Evolutionary conservation across 2,113 vertebrate genomes (phyloP).

Genomic region (Thunnus thynnus): DNA sequence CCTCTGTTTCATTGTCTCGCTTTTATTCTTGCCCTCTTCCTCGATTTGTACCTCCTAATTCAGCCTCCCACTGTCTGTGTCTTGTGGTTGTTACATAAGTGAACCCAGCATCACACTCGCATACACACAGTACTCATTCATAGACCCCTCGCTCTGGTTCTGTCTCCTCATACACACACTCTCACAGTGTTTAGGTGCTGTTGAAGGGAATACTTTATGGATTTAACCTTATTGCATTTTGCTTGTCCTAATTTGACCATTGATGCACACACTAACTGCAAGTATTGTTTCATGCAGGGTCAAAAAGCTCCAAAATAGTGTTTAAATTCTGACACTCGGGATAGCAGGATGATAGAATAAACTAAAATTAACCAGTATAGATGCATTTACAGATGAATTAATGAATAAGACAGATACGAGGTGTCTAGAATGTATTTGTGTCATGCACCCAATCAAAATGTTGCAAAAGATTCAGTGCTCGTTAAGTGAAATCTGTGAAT

Average conservation of each 20-base stretch:
- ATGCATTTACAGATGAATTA: not conserved
- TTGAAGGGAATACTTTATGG: not conserved
- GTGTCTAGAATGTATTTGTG: not conserved
- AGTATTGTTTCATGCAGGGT: not conserved
- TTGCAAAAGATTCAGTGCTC: not conserved
- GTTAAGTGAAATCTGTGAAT: not conserved
- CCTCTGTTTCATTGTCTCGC: conserved; percentile 44
- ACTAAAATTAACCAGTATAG: no score
- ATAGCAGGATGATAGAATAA: not conserved
- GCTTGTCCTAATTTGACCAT: not conserved
- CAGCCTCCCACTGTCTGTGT: conserved; percentile 49
- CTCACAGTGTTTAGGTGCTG: conserved; percentile 9
- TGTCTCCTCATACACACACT: conserved; percentile 18
- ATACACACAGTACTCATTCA: conserved; percentile 25
- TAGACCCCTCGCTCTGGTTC: not conserved
- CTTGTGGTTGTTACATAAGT: conserved; percentile 63
- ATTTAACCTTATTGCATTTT: not conserved
- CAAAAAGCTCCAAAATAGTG: not conserved
- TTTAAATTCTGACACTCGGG: not conserved
- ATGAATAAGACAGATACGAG: not conserved
- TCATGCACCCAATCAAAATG: not conserved
- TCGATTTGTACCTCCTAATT: conserved; percentile 51
- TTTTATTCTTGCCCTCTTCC: conserved; percentile 47
- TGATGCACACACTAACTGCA: not conserved
- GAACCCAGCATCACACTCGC: conserved; percentile 45